A percentile compares a stretch with the other conserved stretches of the same genome.
phyloP scores from a whole-genome alignment of 2,797 vertebrate genomes.

The Arctocebus calabarensis region DNA sequence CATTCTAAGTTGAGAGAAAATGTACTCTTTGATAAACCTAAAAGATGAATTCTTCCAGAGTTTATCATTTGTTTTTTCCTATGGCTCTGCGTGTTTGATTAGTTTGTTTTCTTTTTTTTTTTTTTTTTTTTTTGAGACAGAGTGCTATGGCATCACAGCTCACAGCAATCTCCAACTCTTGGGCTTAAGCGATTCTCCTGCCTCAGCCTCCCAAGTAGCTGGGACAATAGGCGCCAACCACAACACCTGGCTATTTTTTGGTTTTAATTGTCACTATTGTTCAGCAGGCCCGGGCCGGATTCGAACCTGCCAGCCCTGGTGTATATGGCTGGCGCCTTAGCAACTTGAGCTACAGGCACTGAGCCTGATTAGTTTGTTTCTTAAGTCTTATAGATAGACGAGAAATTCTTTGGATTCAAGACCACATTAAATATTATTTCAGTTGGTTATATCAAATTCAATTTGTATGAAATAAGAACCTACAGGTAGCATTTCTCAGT shows the following conservation, averaged over 20 bases:
- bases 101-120: not conserved
- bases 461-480: slow-evolving; percentile 26
- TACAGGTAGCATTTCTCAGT: not conserved
- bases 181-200: too few species aligned
- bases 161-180: too few species aligned
- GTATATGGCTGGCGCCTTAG: too few species aligned
- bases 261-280: too few species aligned
- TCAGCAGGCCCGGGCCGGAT: too few species aligned
- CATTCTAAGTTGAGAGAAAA: slow-evolving; percentile 61
- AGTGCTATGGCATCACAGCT: too few species aligned
- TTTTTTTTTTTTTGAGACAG: too few species aligned
- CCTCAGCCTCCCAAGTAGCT: too few species aligned
- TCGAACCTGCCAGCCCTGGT: too few species aligned
- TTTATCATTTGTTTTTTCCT: slow-evolving; percentile 19
- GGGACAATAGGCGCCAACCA: too few species aligned
- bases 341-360: too few species aligned
- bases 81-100: not conserved
- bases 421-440: slow-evolving; percentile 36
- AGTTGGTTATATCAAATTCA: not conserved
- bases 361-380: not conserved
- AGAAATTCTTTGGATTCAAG: slow-evolving; percentile 34
- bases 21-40: slow-evolving; percentile 20
- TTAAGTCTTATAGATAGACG: slow-evolving; percentile 31
- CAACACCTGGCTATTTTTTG: too few species aligned
- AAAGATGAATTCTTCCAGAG: slow-evolving; percentile 51